A percentile compares a stretch with the other conserved stretches of the same genome.
phyloP scores from a whole-genome alignment of 2,797 vertebrate species.

The Scolopax bukidnonensis region DNA sequence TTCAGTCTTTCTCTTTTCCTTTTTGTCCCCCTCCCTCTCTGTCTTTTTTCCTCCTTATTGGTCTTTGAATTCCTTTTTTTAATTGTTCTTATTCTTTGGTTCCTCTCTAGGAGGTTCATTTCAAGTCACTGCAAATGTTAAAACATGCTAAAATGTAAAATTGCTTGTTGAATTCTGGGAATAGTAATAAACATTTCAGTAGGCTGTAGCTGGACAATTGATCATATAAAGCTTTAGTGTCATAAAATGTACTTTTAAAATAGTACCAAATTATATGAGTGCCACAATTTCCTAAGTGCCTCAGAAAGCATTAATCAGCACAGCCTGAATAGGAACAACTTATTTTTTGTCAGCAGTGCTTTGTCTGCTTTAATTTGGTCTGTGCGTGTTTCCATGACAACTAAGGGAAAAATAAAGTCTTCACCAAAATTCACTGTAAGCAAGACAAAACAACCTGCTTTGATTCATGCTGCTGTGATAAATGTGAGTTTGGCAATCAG shows the following conservation, averaged over 20 bases:
- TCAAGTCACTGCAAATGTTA: neutral
- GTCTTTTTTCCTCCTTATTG: neutral
- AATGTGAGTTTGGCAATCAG: constrained; percentile 4
- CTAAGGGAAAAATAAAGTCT: constrained; percentile 30
- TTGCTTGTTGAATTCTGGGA: neutral
- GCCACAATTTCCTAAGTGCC: neutral
- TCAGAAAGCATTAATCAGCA: constrained; percentile 29
- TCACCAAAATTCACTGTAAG: constrained; percentile 16
- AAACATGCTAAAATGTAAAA: neutral
- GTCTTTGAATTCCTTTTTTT: neutral
- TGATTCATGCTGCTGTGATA: constrained; percentile 7
- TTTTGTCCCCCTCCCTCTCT: neutral
- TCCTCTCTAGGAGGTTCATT: neutral
- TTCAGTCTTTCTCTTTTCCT: neutral
- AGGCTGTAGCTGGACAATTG: neutral
- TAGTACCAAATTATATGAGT: neutral
- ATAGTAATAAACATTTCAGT: neutral
- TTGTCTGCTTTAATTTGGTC: constrained; percentile 37
- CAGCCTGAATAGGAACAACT: neutral
- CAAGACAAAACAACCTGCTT: constrained; percentile 38
- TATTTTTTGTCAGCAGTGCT: constrained; percentile 7
- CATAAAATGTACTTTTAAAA: constrained; percentile 3
- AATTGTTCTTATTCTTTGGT: neutral
- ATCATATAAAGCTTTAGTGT: neutral
- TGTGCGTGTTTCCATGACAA: constrained; percentile 50